Base-by-base conservation (phyloP, 2,888 invertebrate species). In the Oxytorus armatus region DNA sequence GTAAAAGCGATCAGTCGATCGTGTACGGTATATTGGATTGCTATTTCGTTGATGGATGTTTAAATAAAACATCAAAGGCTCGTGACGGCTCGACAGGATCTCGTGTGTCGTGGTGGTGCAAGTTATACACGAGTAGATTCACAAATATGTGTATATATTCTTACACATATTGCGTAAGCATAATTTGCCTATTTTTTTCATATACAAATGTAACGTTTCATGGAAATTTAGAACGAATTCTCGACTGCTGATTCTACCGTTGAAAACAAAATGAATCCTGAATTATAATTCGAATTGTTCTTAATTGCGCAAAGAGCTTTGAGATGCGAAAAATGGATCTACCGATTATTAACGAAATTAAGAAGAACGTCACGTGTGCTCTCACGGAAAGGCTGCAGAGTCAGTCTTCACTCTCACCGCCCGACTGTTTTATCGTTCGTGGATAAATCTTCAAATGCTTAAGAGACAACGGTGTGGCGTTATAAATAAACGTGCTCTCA, bases 51-150 rank as follows among this genome's bases (percentile, higher is more conserved):
- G 77, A 75, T 77, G 65, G 59, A 79, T 74, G 69, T 79, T 81
- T 66, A 77, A 77, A 81, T 81, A 63, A 79, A 81, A 63, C 79
- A 76, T 83, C 74, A 80, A 82, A 82, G 77, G 44, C 49, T 1
- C 61, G 16, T 51, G 29, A 21, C 33, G 47, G 57, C 42, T 68
- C 11, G 47, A 14, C 33, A 16, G 25, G 25, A 69, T 69, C 51
- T 51, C 75, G 66, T 16, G 21, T 25, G 39, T 14, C 16, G 21
- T 18, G 8, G 5, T 18, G 1, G 1, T 10, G 16, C 3, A 14
- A 44, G 16, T 44, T 1, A 18, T 0, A 49, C 18, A 8, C 1
- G 14, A 14, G 2, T n/a, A 1, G 16, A 16, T 7, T 7, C 18
- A 47, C 1, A 23, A 3, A 49, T 1, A 49, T 11, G 10, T 21